Base-by-base conservation (phyloP, 2,797 vertebrate species). In the Pangasius djambal region DNA sequence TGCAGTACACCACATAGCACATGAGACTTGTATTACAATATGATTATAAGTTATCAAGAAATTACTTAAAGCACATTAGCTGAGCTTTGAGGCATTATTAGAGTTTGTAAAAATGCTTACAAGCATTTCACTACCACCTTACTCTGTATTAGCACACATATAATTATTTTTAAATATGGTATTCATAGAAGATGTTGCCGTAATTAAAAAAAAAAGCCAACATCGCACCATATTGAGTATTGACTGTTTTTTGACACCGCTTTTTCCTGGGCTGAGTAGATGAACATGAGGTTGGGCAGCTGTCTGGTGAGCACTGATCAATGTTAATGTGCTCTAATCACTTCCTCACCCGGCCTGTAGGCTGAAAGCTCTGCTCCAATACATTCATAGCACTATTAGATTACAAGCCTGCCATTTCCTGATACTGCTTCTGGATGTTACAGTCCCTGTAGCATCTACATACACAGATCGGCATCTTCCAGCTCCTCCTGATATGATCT, bases 321-420 rank as follows among this genome's bases (percentile, higher is more conserved):
- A 83, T 90, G 61, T 44, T 63, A 75, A 67, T 87, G 75, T 57
- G 20, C 18, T 83, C 77, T 61, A 75, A 87, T 90, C 57, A 25
- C 81, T 86, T 87, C 87, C 85, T 88, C 7, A 10, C 37, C 37
- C 13, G 13, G 40, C 22, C 13, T 61, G 75, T 25, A 81, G 88
- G 28, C 61, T 69, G 74, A 78, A 57, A 52, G 18, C 65, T 77
- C 48, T 83, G 82, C 74, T 87, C 81, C 34, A 88, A 87, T 75
- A 82, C 52, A 63, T 65, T 52, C 67, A 31, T 83, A 44, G 5
- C 40, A 70, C 85, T 90, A 91, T 87, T 81, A 70, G 44, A 83
- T 88, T 84, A 87, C 87, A 85, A 70, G 16, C 50, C 74, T 69
- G 48, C 70, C 52, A 75, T 83, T 83, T 89, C 77, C 85, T 83